Percentiles rank a stretch among this genome's conserved stretches.
Evolutionary conservation across 1,140 invertebrate genomes (phyloP).

Genomic region (Globodera rostochiensis): DNA sequence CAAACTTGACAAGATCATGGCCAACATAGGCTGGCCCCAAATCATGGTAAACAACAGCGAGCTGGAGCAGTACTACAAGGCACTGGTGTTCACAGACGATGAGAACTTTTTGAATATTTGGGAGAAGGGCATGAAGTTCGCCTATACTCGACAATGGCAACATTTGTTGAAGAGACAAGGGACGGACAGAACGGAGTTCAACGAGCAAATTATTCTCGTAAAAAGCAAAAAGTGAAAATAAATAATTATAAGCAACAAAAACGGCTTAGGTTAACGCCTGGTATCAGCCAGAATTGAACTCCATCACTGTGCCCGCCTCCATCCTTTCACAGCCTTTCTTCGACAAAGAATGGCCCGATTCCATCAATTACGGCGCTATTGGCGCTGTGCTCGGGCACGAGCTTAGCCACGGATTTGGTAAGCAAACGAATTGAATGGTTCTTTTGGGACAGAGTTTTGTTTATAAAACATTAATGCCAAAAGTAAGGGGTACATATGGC

Average conservation of each 20-base stretch:
- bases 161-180: conserved; percentile 9
- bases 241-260: too few species aligned
- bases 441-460: too few species aligned
- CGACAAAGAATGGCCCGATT: conserved; percentile 71
- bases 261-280: background rate
- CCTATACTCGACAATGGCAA: conserved; percentile 8
- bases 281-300: conserved; percentile 49
- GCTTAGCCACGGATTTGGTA: conserved; percentile 68
- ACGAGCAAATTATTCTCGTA: conserved; percentile 9
- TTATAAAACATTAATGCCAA: too few species aligned
- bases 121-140: conserved; percentile 8
- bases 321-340: conserved; percentile 70
- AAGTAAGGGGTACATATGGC: too few species aligned
- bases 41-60: conserved; percentile 49
- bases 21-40: conserved; percentile 59
- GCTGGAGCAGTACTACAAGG: conserved; percentile 25
- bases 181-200: conserved; percentile 11
- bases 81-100: conserved; percentile 15
- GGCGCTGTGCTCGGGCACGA: conserved; percentile 71
- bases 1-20: conserved; percentile 52
- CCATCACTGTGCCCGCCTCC: conserved; percentile 48
- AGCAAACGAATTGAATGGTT: too few species aligned
- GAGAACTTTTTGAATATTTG: conserved; percentile 16
- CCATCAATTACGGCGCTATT: conserved; percentile 69
- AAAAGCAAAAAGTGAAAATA: too few species aligned